These are phyloP conservation scores for Apotomis betuletana DNA, from an alignment of 2,888 invertebrate species.

Conservation along the genomic window DNA sequence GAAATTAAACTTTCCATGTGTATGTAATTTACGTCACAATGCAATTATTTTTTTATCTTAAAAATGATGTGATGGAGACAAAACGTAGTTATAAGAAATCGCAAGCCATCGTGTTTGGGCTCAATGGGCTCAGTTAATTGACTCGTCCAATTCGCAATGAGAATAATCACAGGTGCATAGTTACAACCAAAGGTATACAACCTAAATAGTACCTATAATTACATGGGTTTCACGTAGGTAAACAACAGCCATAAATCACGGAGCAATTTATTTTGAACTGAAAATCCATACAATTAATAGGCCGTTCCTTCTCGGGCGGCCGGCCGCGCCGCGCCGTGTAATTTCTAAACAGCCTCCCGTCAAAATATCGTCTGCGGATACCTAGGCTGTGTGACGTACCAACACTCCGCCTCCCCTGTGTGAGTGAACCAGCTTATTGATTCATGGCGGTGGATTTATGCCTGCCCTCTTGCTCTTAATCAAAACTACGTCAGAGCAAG, in stretches of 20 bases:
- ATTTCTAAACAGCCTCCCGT: constrained; percentile 77
- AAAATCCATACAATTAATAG: constrained; percentile 36
- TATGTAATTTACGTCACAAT: no score
- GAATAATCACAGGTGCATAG: no score
- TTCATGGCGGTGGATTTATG: constrained; percentile 78
- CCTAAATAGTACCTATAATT: background rate
- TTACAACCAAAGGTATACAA: no score
- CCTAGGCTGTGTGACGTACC: constrained; percentile 65
- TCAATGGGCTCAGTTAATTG: no score
- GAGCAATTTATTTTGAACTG: constrained; percentile 36
- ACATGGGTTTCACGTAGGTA: constrained; percentile 12
- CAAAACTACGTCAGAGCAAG: constrained; percentile 70
- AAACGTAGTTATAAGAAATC: no score
- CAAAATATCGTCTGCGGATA: constrained; percentile 77
- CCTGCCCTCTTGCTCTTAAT: constrained; percentile 77
- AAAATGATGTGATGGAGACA: no score
- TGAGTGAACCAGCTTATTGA: constrained; percentile 79
- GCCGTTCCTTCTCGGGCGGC: constrained; percentile 28
- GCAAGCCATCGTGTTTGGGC: no score
- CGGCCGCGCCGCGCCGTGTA: constrained; percentile 49
- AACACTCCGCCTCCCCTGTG: constrained; percentile 60
- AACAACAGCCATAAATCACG: constrained; percentile 24
- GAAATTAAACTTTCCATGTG: no score
- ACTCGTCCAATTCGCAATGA: no score
- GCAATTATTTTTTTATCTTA: no score